Conservation (phyloP, 1,140 invertebrate species). For the Vollenhovia emeryi region DNA sequence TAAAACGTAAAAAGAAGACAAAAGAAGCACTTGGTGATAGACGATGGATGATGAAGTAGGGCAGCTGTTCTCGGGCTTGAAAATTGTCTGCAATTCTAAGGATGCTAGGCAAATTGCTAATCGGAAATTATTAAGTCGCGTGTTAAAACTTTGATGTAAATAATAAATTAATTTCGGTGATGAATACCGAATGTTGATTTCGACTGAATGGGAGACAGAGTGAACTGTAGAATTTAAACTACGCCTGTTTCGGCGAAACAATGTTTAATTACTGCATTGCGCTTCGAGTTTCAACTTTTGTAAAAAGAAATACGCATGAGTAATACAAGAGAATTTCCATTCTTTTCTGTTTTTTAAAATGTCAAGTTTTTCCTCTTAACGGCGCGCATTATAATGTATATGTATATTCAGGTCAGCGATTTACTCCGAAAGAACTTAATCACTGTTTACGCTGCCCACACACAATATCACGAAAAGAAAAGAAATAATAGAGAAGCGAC, state of each 20-base stretch:
- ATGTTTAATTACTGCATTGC: constrained; percentile 64
- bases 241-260: constrained; percentile 56
- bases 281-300: constrained; percentile 61
- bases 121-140: constrained; percentile 24
- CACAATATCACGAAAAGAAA: background rate
- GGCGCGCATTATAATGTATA: background rate
- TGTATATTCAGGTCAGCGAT: background rate
- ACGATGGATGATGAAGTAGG: background rate
- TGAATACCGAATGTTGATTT: constrained; percentile 8
- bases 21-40: background rate
- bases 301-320: constrained; percentile 55
- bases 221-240: constrained; percentile 61
- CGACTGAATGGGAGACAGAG: background rate
- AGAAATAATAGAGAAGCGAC: constrained; percentile 2
- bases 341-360: background rate
- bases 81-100: constrained; percentile 34
- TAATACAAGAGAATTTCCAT: constrained; percentile 35
- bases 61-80: background rate
- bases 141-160: constrained; percentile 60
- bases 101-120: constrained; percentile 23
- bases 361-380: background rate
- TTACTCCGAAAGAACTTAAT: constrained; percentile 42
- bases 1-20: background rate
- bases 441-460: background rate
- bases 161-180: background rate